Base-by-base conservation (phyloP, 1,140 invertebrate species). In the Scaptomyza graminum region DNA sequence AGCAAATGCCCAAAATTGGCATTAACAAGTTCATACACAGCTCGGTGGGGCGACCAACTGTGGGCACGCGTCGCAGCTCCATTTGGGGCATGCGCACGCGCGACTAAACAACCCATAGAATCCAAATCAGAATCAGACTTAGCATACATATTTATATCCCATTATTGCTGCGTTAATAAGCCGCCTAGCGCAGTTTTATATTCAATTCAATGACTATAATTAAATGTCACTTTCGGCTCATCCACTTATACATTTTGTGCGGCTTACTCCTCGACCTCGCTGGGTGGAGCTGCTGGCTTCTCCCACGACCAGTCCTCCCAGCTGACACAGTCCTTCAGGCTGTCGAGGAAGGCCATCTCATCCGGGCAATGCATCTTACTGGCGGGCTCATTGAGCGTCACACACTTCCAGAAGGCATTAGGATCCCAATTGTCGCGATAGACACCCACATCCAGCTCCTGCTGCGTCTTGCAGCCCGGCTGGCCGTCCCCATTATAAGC, bases 11-110 rank as follows among this genome's bases (percentile, higher is more conserved):
- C 55, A 74, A 91, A 22, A 91, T 94, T 50, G 92, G 92, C 15
- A 84, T 94, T 60, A 94, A 94, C 83, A 92, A 94, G 63, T 94
- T 93, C 51, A 93, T 93, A 75, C 93, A 93, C 75, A 94, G 96
- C 75, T 96, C 95, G 1, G 94, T 98, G 18, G 96, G 97, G 0
- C 92, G 97, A 34, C 97, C 97, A 0, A 98, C 97, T 0, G 96
- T 97, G 9, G 97, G 97, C 1, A 94, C 95, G 11, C 92, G 95
- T 74, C 93, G 97, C 78, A 97, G 97, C 0, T 97, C 96, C 25
- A 96, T 98, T 82, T 98, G 97, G 97, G 96, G 96, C 2, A 92
- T 97, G 5, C 92, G 96, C 70, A 97, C 97, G 39, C 93, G 96
- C 90, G 97, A 98, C 92, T 97, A 75, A 67, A 15, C 5, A 31